phyloP scores from a whole-genome alignment of 2,888 invertebrate genomes.

The Cheilosia pagana region DNA sequence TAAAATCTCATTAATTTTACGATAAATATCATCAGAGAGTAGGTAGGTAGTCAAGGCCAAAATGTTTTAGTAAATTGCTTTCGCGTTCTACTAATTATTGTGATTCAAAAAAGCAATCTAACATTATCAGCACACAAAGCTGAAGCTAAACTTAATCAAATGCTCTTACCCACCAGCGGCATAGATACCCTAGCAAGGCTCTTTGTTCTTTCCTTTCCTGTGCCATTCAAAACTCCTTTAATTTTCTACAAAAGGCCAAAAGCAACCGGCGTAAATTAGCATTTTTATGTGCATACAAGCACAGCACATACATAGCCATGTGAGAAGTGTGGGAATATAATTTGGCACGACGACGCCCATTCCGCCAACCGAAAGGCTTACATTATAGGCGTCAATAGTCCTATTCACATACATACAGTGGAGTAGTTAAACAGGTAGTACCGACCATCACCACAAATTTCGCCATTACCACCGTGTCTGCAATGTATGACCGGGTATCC shows the following conservation, averaged over 20 bases:
- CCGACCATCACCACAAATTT: not conserved
- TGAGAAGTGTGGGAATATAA: constrained; percentile 37
- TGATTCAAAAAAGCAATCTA: constrained; percentile 40
- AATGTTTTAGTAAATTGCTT: constrained; percentile 56
- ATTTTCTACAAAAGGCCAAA: constrained; percentile 17
- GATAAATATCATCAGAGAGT: constrained; percentile 33
- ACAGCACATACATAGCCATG: too few relatives aligned
- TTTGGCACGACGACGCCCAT: constrained; percentile 54
- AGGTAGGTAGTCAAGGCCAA: constrained; percentile 39
- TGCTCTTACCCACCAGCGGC: not conserved
- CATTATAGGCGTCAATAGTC: constrained; percentile 23
- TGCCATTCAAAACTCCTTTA: constrained; percentile 18
- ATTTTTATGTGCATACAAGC: constrained; percentile 6
- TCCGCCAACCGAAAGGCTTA: constrained; percentile 7
- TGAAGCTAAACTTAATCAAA: not conserved
- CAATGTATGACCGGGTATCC: not conserved
- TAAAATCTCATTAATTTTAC: constrained; percentile 40
- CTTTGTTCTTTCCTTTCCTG: not conserved
- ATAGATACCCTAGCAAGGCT: not conserved
- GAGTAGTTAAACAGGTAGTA: not conserved
- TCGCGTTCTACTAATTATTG: constrained; percentile 52
- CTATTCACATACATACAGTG: not conserved
- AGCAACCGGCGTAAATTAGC: constrained; percentile 29
- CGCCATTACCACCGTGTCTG: not conserved
- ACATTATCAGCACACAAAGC: constrained; percentile 23